Base-by-base conservation (phyloP, 1,140 invertebrate genomes). In the Drosophila obscura region DNA sequence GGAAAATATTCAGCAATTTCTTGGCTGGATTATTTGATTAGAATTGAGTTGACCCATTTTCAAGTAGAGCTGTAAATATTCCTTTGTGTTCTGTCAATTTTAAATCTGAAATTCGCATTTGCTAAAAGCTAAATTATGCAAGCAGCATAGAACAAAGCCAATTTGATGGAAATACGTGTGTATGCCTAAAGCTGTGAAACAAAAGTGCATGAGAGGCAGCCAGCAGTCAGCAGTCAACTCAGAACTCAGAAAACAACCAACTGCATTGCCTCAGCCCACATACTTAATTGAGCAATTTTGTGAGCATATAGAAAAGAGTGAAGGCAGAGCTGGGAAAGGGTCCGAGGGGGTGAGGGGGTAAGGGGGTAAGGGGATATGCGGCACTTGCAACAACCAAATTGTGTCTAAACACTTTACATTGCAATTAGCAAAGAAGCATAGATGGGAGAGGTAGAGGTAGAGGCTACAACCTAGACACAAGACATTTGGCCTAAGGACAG, bases 361-460 rank as follows among this genome's bases (percentile, higher is more conserved):
- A 22, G 22, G 22, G 22, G n/a, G n/a, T 24, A 24, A 24, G 8
- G 11, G 8, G 28, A 39, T 22, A 24, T 24, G 6, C 6, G 50
- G 79, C 57, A 74, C 60, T 62, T 50, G 49, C 22, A 63, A 57
- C 68, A 77, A 59, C 63, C 61, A 79, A 83, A 83, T 67, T 78
- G 80, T 71, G 71, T 66, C 74, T 64, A 78, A 83, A 75, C 74
- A 78, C 74, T 82, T 82, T 75, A 75, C 80, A 83, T 78, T 82
- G 74, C 80, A 82, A 82, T 82, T 82, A 82, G 53, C 53, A 39
- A 9, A 56, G 57, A 28, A 48, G 46, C 35, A 53, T 43, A 5
- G 26, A 15, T n/a, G 52, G 16, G 1, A 24, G 39, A 39, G 22
- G 22, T 24, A 22, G 11, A 61, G 49, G 11, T 3, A 4, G 16